These are phyloP conservation scores for Platygyra sinensis DNA, from an alignment of 64 coral and sea anemone genomes.

Conservation along the genomic window DNA sequence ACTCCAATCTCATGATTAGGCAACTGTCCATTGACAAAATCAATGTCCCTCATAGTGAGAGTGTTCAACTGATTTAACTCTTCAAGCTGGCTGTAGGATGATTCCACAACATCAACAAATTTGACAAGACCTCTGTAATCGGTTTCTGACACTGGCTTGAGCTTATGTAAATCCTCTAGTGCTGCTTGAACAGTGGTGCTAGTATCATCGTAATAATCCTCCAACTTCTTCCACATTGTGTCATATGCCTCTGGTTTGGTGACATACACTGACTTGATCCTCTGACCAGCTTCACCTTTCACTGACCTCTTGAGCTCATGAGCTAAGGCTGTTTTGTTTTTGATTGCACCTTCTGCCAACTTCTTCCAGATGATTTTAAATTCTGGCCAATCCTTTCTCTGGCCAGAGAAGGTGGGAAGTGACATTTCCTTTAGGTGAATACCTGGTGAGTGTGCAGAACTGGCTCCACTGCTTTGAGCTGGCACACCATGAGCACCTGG, in stretches of 20 bases:
- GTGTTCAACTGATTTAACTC: conserved; percentile 62
- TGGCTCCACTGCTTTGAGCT: conserved; percentile 2
- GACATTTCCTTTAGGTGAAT: conserved; percentile 63
- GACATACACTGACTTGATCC: conserved; percentile 82
- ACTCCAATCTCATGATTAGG: conserved; percentile 68
- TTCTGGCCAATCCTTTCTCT: conserved; percentile 29
- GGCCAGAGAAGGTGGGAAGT: conserved; percentile 67
- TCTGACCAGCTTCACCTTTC: conserved; percentile 67
- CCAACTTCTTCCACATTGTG: no score
- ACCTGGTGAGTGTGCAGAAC: not conserved
- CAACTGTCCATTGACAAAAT: conserved; percentile 62
- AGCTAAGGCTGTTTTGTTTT: conserved; percentile 68
- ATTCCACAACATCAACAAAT: conserved; percentile 68
- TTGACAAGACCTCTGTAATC: conserved; percentile 68
- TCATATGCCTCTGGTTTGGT: conserved; percentile 74
- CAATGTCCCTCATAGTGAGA: conserved; percentile 81
- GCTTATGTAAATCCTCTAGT: conserved; percentile 66
- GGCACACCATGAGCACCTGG: not conserved
- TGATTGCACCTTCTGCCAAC: conserved; percentile 55
- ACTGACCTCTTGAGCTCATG: conserved; percentile 73
- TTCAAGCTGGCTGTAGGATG: conserved; percentile 64
- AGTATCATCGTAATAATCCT: conserved; percentile 68
- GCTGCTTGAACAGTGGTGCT: conserved; percentile 84
- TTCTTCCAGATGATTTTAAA: conserved; percentile 82
- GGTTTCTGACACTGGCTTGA: conserved; percentile 51